Percentiles rank a stretch among this genome's conserved stretches.
Conservation (phyloP, 2,113 vertebrate species). For the Microcebus griseorufus region DNA sequence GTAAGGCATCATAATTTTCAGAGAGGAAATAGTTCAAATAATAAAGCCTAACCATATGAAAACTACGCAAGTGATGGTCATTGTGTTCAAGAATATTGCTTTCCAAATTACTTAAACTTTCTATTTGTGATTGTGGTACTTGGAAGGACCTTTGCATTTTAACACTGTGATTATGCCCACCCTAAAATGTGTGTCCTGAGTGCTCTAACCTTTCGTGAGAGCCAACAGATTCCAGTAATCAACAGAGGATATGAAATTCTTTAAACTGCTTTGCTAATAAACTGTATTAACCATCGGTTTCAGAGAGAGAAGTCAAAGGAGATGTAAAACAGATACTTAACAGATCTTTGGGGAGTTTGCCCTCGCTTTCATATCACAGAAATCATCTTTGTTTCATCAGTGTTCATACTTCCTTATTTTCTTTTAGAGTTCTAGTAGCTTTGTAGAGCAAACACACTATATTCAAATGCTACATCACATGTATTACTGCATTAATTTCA, state of each 20-base stretch:
- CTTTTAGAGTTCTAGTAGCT: not conserved
- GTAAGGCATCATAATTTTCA: not conserved
- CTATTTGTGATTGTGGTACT: not conserved
- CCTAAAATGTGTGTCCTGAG: not conserved
- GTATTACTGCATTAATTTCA: not conserved
- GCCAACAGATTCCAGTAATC: not conserved
- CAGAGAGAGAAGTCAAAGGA: not conserved
- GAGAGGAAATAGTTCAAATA: not conserved
- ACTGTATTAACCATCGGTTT: constrained; percentile 8
- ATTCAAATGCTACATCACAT: not conserved
- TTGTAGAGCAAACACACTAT: not conserved
- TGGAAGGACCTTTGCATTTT: not conserved
- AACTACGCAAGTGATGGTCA: not conserved
- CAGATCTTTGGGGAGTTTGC: not conserved
- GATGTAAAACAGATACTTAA: not conserved
- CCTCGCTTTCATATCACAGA: not conserved
- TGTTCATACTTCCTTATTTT: constrained; percentile 12
- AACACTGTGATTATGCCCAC: not conserved
- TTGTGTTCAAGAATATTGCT: not conserved
- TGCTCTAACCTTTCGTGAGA: not conserved
- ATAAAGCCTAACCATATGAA: not conserved
- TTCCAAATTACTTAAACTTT: not conserved
- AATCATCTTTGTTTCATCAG: not conserved
- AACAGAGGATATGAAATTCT: not conserved
- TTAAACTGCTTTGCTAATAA: not conserved